A percentile compares a stretch with the other conserved stretches of the same genome.
These are phyloP conservation scores for Acholoe squamosa DNA, from an alignment of 2,888 invertebrate species.

Conservation along the genomic window DNA sequence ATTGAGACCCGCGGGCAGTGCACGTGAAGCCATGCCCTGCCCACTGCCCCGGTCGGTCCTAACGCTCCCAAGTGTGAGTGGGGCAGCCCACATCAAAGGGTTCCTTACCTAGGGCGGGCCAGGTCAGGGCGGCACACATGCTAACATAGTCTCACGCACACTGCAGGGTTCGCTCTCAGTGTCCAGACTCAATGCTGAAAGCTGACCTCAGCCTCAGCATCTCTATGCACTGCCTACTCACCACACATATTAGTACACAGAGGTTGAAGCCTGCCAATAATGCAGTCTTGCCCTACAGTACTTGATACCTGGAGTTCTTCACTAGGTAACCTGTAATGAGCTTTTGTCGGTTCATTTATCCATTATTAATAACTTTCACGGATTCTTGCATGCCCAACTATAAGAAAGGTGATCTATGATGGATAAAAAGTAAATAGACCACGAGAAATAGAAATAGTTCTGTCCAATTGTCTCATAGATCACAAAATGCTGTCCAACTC, in stretches of 20 bases:
- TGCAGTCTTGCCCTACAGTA: background rate
- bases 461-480: no score
- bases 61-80: background rate
- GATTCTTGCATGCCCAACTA: no score
- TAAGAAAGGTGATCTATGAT: no score
- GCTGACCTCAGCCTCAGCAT: background rate
- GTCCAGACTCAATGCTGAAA: background rate
- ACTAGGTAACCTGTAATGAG: no score
- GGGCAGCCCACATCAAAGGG: conserved; percentile 13
- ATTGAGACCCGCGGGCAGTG: background rate
- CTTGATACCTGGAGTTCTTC: no score
- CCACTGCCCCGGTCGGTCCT: background rate
- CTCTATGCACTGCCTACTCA: background rate
- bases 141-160: background rate
- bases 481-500: no score
- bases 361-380: no score
- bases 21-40: conserved; percentile 7
- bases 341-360: no score
- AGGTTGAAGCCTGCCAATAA: background rate
- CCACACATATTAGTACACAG: background rate
- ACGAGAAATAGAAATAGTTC: no score
- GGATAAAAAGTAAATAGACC: no score
- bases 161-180: background rate
- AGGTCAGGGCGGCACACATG: conserved; percentile 11
- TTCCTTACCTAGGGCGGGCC: background rate